Percentiles rank a stretch among this genome's conserved stretches.
Evolutionary conservation across 2,797 vertebrate genomes (phyloP).

Genomic region (Clamator glandarius): DNA sequence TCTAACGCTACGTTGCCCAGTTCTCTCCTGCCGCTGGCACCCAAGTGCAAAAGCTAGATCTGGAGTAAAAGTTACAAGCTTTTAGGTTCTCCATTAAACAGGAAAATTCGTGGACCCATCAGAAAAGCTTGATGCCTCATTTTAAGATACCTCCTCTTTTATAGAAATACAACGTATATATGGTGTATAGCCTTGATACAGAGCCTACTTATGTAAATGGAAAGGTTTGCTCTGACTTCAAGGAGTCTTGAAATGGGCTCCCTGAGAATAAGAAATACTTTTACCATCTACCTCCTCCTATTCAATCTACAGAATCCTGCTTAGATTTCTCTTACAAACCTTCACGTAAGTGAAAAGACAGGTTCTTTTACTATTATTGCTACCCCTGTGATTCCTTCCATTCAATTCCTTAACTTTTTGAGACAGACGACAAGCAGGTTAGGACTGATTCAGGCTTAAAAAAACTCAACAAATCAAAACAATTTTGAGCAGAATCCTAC

Average conservation of each 20-base stretch:
- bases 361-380: neutral
- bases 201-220: neutral
- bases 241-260: neutral
- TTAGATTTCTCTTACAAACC: neutral
- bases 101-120: neutral
- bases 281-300: neutral
- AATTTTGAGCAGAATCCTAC: neutral
- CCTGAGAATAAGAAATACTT: neutral
- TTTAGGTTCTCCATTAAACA: neutral
- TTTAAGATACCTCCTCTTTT: neutral
- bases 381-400: neutral
- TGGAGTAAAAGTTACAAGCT: neutral
- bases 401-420: neutral
- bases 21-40: neutral
- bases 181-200: neutral
- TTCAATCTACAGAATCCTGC: neutral
- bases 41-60: neutral
- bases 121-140: neutral
- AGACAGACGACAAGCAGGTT: neutral
- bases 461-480: neutral
- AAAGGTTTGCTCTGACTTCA: neutral
- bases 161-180: neutral
- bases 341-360: neutral
- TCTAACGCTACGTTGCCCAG: neutral
- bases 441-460: neutral